Evolutionary conservation across 2,113 vertebrate genomes (phyloP).

Genomic region (Mastomys natalensis): DNA sequence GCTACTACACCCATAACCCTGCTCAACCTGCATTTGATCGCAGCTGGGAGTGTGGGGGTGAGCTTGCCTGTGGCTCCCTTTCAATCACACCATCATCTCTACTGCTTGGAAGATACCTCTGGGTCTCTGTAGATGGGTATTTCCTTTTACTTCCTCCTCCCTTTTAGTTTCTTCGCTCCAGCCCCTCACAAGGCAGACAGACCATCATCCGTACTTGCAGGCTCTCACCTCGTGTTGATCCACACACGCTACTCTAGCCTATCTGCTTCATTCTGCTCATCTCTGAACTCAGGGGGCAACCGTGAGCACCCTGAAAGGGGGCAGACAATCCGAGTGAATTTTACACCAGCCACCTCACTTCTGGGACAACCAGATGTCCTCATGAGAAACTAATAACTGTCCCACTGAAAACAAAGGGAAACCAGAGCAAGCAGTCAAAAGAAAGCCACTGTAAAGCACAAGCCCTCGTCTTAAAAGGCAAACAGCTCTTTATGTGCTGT

Average conservation of each 20-base stretch:
- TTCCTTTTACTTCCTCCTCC: not conserved
- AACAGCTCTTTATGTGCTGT: rapidly evolving
- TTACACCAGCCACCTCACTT: rapidly evolving
- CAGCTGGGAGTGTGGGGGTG: rapidly evolving
- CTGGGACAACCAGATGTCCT: not conserved
- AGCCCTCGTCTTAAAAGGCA: rapidly evolving
- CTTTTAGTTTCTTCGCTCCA: rapidly evolving
- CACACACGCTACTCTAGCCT: not conserved
- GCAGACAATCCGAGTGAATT: rapidly evolving
- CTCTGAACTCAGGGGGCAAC: not conserved
- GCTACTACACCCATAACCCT: not conserved
- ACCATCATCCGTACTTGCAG: rapidly evolving
- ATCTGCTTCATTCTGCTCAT: rapidly evolving
- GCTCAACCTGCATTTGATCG: not conserved
- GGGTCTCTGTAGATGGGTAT: rapidly evolving
- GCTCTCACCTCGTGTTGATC: rapidly evolving
- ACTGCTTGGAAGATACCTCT: rapidly evolving
- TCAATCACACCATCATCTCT: rapidly evolving
- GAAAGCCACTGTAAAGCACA: rapidly evolving
- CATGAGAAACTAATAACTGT: not conserved
- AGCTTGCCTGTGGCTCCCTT: rapidly evolving
- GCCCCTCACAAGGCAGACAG: not conserved
- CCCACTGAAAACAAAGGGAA: not conserved
- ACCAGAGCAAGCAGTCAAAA: rapidly evolving
- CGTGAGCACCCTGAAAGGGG: not conserved